phyloP scores from a whole-genome alignment of 2,888 invertebrate genomes.

The Euplagia quadripunctaria region DNA sequence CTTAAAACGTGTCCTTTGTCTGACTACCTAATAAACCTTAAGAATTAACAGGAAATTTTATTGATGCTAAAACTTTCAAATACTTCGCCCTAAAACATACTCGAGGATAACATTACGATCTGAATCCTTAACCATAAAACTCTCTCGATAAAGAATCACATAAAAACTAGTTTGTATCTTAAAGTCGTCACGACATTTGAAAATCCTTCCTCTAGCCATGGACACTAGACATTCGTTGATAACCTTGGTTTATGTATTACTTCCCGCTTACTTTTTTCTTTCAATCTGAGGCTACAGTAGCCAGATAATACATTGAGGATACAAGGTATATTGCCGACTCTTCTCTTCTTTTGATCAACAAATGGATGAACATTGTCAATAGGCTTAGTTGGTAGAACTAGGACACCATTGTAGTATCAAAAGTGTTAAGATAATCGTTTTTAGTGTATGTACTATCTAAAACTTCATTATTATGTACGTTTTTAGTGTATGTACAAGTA shows the following conservation, averaged over 20 bases:
- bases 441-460: too few relatives aligned
- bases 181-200: conserved; percentile 6
- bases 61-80: background rate
- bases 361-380: too few relatives aligned
- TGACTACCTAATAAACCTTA: too few relatives aligned
- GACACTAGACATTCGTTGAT: background rate
- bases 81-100: conserved; percentile 12
- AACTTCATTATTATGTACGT: too few relatives aligned
- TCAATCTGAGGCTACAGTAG: background rate
- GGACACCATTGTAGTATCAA: too few relatives aligned
- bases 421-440: too few relatives aligned
- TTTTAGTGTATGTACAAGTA: too few relatives aligned
- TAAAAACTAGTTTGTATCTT: conserved; percentile 16
- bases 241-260: background rate
- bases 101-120: conserved; percentile 1
- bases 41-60: background rate
- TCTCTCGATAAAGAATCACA: conserved; percentile 22
- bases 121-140: conserved; percentile 14
- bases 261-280: background rate
- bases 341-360: too few relatives aligned
- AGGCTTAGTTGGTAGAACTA: too few relatives aligned
- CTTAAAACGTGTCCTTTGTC: too few relatives aligned
- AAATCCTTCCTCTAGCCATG: background rate
- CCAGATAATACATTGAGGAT: background rate
- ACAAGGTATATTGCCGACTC: background rate